Evolutionary conservation across 2,888 invertebrate species (phyloP).

Genomic region (Beris morrisii): DNA sequence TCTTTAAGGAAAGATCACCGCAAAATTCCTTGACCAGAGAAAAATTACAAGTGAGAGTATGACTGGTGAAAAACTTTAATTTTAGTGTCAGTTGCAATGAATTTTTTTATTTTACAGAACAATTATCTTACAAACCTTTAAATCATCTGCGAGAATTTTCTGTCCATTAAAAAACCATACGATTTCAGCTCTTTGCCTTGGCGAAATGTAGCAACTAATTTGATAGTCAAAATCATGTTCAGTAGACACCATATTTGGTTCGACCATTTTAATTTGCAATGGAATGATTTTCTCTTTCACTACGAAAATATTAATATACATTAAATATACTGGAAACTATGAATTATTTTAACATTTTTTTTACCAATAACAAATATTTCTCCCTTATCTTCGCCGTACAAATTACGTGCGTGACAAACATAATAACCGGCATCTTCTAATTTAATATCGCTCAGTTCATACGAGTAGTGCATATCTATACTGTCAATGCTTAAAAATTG

Average conservation of each 20-base stretch:
- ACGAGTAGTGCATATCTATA: constrained; percentile 31
- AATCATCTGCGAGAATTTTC: constrained; percentile 23
- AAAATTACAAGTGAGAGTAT: too few species aligned
- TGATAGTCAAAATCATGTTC: constrained; percentile 36
- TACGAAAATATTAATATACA: constrained; percentile 6
- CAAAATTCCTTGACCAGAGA: too few species aligned
- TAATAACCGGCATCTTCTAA: constrained; percentile 57
- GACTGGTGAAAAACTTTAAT: too few species aligned
- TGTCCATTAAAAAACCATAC: constrained; percentile 35
- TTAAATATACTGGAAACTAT: neutral
- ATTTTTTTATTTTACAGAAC: too few species aligned
- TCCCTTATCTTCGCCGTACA: constrained; percentile 53
- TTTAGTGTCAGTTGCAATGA: too few species aligned
- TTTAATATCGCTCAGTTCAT: constrained; percentile 44
- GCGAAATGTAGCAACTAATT: constrained; percentile 36
- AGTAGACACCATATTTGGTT: constrained; percentile 28
- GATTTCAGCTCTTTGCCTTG: constrained; percentile 23
- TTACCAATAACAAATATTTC: constrained; percentile 34
- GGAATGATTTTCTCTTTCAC: constrained; percentile 35
- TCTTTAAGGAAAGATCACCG: too few species aligned
- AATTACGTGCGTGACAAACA: constrained; percentile 58
- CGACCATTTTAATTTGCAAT: constrained; percentile 27
- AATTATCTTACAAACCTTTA: constrained; percentile 4
- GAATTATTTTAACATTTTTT: neutral
- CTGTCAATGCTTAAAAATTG: constrained; percentile 13